phyloP scores from a whole-genome alignment of 2,113 vertebrate species.

The Paraplagusia blochii region DNA sequence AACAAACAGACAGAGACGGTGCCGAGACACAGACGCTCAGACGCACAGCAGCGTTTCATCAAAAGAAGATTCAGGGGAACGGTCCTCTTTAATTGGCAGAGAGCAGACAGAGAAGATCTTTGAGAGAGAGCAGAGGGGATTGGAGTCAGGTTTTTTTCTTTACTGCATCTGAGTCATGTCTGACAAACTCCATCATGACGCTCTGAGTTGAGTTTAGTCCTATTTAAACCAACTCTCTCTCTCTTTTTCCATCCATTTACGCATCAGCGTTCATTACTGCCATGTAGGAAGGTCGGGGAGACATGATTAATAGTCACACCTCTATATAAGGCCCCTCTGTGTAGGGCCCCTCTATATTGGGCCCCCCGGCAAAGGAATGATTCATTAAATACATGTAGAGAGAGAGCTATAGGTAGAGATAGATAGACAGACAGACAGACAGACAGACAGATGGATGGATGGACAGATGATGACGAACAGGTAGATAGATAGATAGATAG shows the following conservation, averaged over 20 bases:
- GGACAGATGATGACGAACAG: too few species aligned
- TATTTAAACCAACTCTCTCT: neutral
- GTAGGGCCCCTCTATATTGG: too few species aligned
- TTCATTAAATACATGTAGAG: too few species aligned
- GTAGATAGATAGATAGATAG: too few species aligned
- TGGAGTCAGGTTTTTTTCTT: constrained; percentile 2
- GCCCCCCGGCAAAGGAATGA: too few species aligned
- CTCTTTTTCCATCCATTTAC: neutral
- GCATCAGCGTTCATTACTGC: neutral
- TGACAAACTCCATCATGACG: constrained; percentile 7
- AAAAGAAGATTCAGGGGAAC: constrained; percentile 7
- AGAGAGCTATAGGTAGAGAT: too few species aligned
- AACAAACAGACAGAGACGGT: constrained; percentile 31
- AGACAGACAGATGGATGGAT: too few species aligned
- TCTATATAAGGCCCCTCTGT: too few species aligned
- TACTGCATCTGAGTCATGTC: constrained; percentile 6
- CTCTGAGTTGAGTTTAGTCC: neutral
- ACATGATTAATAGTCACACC: too few species aligned
- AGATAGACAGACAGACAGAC: too few species aligned
- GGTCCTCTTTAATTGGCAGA: constrained; percentile 41
- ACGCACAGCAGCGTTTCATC: constrained; percentile 4
- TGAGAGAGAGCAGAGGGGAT: constrained; percentile 3
- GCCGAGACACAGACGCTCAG: constrained; percentile 17
- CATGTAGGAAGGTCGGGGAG: neutral
- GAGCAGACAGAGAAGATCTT: constrained; percentile 10